phyloP scores from a whole-genome alignment of 2,797 vertebrate genomes.

The Rhynchonycteris naso region DNA sequence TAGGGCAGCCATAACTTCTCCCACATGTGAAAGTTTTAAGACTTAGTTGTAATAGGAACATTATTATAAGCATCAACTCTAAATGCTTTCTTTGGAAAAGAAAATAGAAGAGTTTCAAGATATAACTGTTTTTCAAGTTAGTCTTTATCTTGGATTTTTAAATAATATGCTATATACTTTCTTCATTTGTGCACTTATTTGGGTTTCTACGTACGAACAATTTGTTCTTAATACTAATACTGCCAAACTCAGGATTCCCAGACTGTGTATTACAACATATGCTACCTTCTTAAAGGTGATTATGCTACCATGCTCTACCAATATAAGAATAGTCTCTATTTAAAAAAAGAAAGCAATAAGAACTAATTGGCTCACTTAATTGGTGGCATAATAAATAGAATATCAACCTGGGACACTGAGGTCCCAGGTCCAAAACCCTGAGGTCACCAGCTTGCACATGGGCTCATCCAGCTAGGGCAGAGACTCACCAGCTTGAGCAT shows the following conservation, averaged over 20 bases:
- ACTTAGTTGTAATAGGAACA: neutral
- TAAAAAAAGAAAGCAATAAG: neutral
- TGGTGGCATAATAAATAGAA: too few relatives aligned
- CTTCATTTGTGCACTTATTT: neutral
- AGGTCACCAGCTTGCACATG: too few relatives aligned
- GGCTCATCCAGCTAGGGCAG: too few relatives aligned
- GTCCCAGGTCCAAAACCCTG: too few relatives aligned
- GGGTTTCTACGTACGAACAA: neutral
- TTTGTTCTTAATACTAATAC: neutral
- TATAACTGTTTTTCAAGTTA: constrained; percentile 15
- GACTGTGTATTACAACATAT: neutral
- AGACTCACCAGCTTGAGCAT: too few relatives aligned
- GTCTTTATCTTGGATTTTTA: neutral
- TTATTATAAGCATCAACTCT: neutral
- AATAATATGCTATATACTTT: neutral
- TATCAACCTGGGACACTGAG: too few relatives aligned
- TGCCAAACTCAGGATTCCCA: neutral
- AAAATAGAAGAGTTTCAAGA: neutral
- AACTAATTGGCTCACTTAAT: neutral
- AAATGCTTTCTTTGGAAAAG: neutral
- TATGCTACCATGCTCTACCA: neutral
- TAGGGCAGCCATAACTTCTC: neutral
- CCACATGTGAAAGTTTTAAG: neutral
- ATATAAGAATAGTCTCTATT: neutral
- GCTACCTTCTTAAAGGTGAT: neutral